These are phyloP conservation scores for Caerostris extrusa DNA, from an alignment of 1,140 invertebrate species.

Conservation along the genomic window DNA sequence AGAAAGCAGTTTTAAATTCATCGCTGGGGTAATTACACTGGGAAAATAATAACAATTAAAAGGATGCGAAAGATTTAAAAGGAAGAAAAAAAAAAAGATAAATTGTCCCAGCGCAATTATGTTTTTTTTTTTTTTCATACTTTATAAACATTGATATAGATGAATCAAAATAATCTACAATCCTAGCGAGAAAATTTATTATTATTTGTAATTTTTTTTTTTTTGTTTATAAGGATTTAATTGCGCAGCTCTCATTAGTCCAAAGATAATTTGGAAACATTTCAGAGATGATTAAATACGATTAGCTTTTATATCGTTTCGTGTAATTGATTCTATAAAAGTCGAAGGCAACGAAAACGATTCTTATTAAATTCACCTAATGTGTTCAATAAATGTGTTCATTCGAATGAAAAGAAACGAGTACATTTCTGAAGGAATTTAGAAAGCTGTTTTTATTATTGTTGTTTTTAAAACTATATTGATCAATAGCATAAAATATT, in stretches of 20 bases:
- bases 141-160: not conserved
- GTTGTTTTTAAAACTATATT: too few species aligned
- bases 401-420: not conserved
- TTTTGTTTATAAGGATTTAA: not conserved
- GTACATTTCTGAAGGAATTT: too few species aligned
- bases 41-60: constrained; percentile 63
- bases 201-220: not conserved
- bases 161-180: not conserved
- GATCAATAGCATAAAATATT: too few species aligned
- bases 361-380: not conserved
- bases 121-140: not conserved
- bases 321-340: not conserved
- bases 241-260: constrained; percentile 18
- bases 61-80: not conserved
- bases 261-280: not conserved
- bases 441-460: too few species aligned
- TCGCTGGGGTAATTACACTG: constrained; percentile 41
- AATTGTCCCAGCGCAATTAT: not conserved
- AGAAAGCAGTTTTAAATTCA: constrained; percentile 68
- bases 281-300: not conserved
- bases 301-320: not conserved
- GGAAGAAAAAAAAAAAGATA: not conserved
- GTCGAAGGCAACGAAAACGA: not conserved
- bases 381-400: not conserved
- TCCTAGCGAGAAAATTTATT: not conserved